Evolutionary conservation across 2,113 vertebrate species (phyloP), one percentile per base, ranked within the genome.

Genomic region (Murina feae): DNA sequence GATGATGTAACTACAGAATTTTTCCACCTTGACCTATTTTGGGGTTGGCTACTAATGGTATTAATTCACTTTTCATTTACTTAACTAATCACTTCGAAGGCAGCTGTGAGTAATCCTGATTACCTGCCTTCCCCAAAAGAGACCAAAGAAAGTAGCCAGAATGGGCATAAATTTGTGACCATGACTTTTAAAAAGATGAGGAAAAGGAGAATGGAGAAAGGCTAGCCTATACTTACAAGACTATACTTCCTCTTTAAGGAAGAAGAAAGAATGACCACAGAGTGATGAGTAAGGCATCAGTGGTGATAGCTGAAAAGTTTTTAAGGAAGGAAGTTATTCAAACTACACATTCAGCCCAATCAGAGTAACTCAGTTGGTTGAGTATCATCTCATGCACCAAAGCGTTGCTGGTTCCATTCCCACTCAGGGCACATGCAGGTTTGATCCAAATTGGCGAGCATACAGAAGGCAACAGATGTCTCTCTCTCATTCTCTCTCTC

Each of bases 51-150:
- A 84, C 35, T 30, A 78, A 68, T 20, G 23, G 7, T 68, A 86
- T 86, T 72, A 78, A 92, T 80, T 74, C 72, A 74, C 28, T 90
- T 90, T 90, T 88, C 44, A 30, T 72, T 89, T 91, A 58, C 66
- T 76, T 95, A 81, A 55, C 80, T 39, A 79, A 35, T 92, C 81
- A 83, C 9, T 91, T 86, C 68, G 47, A 76, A 93, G 25, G 28
- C 6, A 94, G 32, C 28, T 55, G 9, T 65, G 51, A 71, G 30
- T 74, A 68, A 89, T 89, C 47, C 35, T 81, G 51, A 74, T 74
- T 30, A 21, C 5, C 71, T 72, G 21, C n/a, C 81, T 80, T 92
- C 68, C 25, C 25, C 42, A 75, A n/a, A 94, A 78, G 28, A 93
- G 68, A 85, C 47, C 32, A 81, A 86, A 92, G 37, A 82, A 1